Evolutionary conservation across 1,140 invertebrate genomes (phyloP).

Genomic region (Bradynema listronoti): DNA sequence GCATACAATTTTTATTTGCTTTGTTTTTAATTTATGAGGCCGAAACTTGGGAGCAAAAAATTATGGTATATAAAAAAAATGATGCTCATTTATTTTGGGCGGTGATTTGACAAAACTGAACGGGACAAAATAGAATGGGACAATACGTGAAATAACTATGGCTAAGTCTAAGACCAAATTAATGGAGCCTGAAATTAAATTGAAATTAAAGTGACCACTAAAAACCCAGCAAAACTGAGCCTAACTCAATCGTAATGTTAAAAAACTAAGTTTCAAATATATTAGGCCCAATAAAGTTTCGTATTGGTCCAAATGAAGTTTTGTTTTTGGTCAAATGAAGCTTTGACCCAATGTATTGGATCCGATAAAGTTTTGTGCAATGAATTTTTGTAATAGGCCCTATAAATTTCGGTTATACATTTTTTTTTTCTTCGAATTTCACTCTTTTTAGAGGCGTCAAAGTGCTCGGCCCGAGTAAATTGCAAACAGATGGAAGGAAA

Average conservation of each 20-base stretch:
- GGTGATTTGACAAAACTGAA: background rate
- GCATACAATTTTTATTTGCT: background rate
- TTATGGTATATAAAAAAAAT: background rate
- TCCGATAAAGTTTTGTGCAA: background rate
- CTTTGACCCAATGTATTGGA: too few relatives aligned
- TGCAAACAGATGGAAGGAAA: constrained; percentile 11
- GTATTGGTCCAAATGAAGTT: too few relatives aligned
- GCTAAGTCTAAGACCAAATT: too few relatives aligned
- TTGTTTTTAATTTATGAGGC: background rate
- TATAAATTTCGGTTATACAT: background rate
- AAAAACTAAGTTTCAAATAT: too few relatives aligned
- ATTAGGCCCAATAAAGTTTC: too few relatives aligned
- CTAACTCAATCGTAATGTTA: too few relatives aligned
- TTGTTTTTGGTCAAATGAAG: too few relatives aligned
- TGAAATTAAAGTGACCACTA: too few relatives aligned
- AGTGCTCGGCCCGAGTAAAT: constrained; percentile 27
- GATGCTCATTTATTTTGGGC: background rate
- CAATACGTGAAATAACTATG: too few relatives aligned
- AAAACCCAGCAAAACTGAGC: too few relatives aligned
- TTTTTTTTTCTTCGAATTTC: background rate
- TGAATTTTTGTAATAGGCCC: background rate
- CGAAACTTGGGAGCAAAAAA: background rate
- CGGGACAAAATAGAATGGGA: too few relatives aligned
- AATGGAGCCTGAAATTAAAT: too few relatives aligned
- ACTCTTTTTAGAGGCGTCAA: constrained; percentile 22